Percentiles rank a stretch among this genome's conserved stretches.
Evolutionary conservation across 1,140 invertebrate genomes (phyloP).

Genomic region (Hermetia illucens): DNA sequence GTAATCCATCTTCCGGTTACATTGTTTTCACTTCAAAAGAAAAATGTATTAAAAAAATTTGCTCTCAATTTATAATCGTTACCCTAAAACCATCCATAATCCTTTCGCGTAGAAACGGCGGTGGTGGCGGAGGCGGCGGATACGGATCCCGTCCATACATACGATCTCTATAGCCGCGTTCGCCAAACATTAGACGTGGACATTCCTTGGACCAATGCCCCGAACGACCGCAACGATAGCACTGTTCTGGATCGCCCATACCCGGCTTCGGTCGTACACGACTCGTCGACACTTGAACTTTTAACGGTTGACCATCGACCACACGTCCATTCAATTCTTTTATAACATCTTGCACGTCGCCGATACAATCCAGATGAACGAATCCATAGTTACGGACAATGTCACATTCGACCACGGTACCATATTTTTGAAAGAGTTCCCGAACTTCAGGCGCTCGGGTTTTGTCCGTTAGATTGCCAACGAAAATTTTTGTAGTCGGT

Average conservation of each 20-base stretch:
- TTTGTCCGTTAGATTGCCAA: conserved; percentile 78
- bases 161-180: conserved; percentile 53
- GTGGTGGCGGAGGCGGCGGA: conserved; percentile 67
- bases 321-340: conserved; percentile 73
- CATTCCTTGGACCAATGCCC: conserved; percentile 94
- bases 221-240: conserved; percentile 83
- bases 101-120: conserved; percentile 70
- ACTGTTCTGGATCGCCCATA: conserved; percentile 89
- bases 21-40: conserved; percentile 4
- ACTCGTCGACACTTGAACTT: conserved; percentile 81
- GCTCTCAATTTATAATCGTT: conserved; percentile 40
- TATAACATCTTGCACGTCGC: conserved; percentile 70
- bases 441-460: conserved; percentile 76
- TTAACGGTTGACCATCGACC: conserved; percentile 74
- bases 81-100: conserved; percentile 76
- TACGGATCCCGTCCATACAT: conserved; percentile 73
- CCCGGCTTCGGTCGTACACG: conserved; percentile 81
- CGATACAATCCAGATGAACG: conserved; percentile 71
- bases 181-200: conserved; percentile 58
- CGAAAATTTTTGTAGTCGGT: conserved; percentile 79
- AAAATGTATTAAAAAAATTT: conserved; percentile 17
- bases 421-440: conserved; percentile 74
- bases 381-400: conserved; percentile 86
- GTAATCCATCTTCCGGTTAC: too few relatives aligned
- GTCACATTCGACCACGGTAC: conserved; percentile 79